Evolutionary conservation across 2,888 invertebrate species (phyloP), one percentile per base, ranked within the genome.

Genomic region (Microdon myrmicae): DNA sequence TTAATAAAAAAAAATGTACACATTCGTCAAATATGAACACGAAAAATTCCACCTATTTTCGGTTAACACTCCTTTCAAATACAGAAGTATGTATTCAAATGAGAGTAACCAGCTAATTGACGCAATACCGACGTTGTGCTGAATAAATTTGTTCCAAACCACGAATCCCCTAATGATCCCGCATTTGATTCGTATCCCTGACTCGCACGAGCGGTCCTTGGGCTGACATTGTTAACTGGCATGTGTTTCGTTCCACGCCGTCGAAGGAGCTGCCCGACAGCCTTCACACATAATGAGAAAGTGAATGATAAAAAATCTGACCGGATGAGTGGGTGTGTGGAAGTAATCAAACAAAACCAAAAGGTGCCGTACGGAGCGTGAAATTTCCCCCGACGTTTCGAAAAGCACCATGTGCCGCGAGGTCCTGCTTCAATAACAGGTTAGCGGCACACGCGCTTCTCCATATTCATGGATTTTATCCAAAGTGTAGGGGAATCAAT

Each of bases 111-210:
- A 66, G 66, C 59, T 66, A 59, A 66, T 66, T 66, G 66, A 53
- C 54, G 48, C 44, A 48, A 54, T 56, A 39, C 66, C 22, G 22
- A 59, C 59, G 66, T 64, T 61, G 58, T 56, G 60, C 60, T 61
- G 69, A 68, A 69, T 71, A 69, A 70, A 71, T 72, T 71, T 71
- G 69, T 70, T 71, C 69, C 71, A 68, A 61, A 39, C 67, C 70
- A 70, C 64, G 45, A 67, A 69, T 61, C 66, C 61, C 70, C 44
- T 68, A 68, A 68, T 69, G 68, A 68, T 69, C 69, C 60, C 34
- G 48, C 31, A 64, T 64, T 58, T 58, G 64, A 64, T 64, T 58
- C 51, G 58, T 64, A 58, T 58, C 51, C 47, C 64, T 58, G 47
- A 53, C 23, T 47, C 16, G 41, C 44, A 41, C 43, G 51, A 45